These are phyloP conservation scores for Amiota mariae DNA, from an alignment of 2,888 invertebrate species.

Conservation along the genomic window DNA sequence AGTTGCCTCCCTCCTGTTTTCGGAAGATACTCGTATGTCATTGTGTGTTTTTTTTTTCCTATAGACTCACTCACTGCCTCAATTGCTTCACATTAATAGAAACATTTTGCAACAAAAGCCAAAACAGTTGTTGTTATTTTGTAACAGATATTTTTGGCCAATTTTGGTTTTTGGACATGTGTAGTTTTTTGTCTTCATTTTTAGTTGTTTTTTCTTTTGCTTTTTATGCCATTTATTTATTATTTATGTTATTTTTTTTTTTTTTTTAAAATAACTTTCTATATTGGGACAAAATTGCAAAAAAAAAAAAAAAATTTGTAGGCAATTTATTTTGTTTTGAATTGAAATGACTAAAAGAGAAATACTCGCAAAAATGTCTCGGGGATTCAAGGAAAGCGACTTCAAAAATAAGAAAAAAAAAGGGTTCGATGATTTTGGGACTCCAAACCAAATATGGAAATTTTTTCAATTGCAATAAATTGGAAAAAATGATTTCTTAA, in stretches of 20 bases:
- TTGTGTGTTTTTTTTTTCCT: conserved; percentile 53
- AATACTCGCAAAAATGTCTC: too few relatives aligned
- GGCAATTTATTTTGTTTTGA: too few relatives aligned
- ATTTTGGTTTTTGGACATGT: conserved; percentile 24
- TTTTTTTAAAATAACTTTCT: background rate
- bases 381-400: too few relatives aligned
- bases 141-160: conserved; percentile 25
- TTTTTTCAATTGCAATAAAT: too few relatives aligned
- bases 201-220: background rate
- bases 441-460: too few relatives aligned
- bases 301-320: too few relatives aligned
- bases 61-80: conserved; percentile 6
- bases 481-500: too few relatives aligned
- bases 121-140: conserved; percentile 25
- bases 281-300: too few relatives aligned
- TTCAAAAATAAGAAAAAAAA: too few relatives aligned
- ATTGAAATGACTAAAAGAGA: too few relatives aligned
- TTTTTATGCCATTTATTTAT: conserved; percentile 1
- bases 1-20: conserved; percentile 36
- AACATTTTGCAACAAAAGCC: conserved; percentile 26
- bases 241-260: conserved; percentile 2
- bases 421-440: too few relatives aligned
- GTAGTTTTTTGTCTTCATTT: conserved; percentile 5
- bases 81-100: conserved; percentile 1
- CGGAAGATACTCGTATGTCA: conserved; percentile 17